Conservation (phyloP, 2,797 vertebrate genomes). For the Notolabrus celidotus region DNA sequence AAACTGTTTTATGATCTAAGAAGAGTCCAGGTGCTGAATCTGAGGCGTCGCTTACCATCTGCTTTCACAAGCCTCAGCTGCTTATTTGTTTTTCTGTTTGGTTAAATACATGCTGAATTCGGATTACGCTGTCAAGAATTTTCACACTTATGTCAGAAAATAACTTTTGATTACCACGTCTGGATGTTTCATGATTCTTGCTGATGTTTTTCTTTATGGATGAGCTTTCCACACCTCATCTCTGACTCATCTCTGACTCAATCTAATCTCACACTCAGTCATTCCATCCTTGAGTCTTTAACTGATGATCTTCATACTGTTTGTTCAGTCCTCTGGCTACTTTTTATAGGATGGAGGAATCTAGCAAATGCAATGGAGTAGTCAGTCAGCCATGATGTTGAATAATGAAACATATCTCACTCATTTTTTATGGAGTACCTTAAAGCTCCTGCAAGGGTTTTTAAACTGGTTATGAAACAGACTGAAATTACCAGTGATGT, state of each 20-base stretch:
- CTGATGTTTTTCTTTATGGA: background rate
- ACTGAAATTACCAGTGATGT: too few species aligned
- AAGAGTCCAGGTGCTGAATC: constrained; percentile 36
- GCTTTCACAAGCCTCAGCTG: constrained; percentile 26
- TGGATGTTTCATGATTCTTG: too few species aligned
- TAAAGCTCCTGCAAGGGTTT: too few species aligned
- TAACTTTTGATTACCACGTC: background rate
- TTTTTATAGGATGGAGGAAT: constrained; percentile 41
- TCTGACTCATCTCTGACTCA: constrained; percentile 23
- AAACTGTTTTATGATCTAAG: constrained; percentile 62
- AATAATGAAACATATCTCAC: too few species aligned
- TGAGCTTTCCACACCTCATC: constrained; percentile 3
- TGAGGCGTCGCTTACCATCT: constrained; percentile 46
- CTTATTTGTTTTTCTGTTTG: constrained; percentile 8
- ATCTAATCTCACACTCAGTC: background rate
- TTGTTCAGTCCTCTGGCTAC: constrained; percentile 22
- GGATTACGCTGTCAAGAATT: constrained; percentile 11
- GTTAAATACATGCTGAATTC: constrained; percentile 11
- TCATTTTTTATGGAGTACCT: too few species aligned
- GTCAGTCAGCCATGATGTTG: constrained; percentile 27
- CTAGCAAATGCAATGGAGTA: constrained; percentile 51
- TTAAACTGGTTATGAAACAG: too few species aligned
- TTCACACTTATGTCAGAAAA: background rate
- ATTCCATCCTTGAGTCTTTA: constrained; percentile 9
- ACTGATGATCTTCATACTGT: constrained; percentile 21